A percentile compares a stretch with the other conserved stretches of the same genome.
Evolutionary conservation across 2,797 vertebrate species (phyloP).

Genomic region (Sus cebifrons): DNA sequence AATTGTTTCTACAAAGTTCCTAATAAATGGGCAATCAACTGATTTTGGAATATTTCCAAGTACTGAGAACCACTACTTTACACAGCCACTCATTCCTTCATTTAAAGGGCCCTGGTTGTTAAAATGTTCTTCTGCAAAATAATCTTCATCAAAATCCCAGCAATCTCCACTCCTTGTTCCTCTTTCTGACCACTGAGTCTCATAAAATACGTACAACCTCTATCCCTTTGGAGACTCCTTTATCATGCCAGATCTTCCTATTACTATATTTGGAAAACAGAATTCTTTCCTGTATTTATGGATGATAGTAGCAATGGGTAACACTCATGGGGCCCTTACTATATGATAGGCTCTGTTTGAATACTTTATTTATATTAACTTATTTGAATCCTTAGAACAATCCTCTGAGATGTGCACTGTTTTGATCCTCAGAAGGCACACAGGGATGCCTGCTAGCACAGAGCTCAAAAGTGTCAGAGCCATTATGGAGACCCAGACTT

Average conservation of each 20-base stretch:
- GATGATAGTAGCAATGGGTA: neutral
- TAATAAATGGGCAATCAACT: neutral
- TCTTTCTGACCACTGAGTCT: neutral
- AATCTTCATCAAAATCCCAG: neutral
- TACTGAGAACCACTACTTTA: neutral
- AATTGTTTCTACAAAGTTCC: slow-evolving; percentile 12
- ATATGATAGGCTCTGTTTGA: neutral
- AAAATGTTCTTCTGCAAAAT: neutral
- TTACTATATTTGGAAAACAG: neutral
- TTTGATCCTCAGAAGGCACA: neutral
- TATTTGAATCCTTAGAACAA: neutral
- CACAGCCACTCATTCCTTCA: neutral
- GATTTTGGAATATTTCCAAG: neutral
- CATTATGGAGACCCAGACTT: neutral
- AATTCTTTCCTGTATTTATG: neutral
- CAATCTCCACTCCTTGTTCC: neutral
- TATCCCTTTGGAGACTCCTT: neutral
- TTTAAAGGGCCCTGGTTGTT: neutral
- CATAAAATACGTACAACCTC: neutral
- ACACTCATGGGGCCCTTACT: neutral
- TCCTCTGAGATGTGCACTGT: neutral
- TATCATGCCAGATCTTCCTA: neutral
- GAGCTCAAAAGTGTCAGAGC: neutral
- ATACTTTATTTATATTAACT: neutral
- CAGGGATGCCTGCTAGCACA: neutral